Evolutionary conservation across 2,888 invertebrate species (phyloP).

Genomic region (Scaptomyza tumidula): DNA sequence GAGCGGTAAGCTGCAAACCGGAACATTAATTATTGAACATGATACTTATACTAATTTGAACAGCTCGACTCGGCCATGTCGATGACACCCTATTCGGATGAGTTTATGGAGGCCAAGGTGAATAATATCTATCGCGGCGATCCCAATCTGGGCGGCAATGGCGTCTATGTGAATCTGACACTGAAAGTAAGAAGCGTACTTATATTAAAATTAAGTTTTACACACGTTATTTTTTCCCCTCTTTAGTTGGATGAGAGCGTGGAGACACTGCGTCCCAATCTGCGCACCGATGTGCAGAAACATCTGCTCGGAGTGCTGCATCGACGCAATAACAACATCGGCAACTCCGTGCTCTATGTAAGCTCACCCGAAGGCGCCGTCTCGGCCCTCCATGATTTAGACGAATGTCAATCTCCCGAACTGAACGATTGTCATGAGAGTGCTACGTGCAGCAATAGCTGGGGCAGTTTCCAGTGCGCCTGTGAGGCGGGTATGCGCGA

Average conservation of each 20-base stretch:
- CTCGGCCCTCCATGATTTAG: constrained; percentile 91
- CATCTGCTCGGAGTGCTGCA: constrained; percentile 93
- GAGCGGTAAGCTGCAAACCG: constrained; percentile 89
- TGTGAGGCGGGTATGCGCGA: constrained; percentile 92
- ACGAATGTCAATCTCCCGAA: constrained; percentile 93
- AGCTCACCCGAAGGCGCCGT: constrained; percentile 92
- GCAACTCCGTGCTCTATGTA: constrained; percentile 93
- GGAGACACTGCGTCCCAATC: constrained; percentile 88
- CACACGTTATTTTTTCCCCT: neutral
- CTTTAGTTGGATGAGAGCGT: constrained; percentile 89
- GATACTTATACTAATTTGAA: too few species aligned
- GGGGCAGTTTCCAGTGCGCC: constrained; percentile 90
- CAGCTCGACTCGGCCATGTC: constrained; percentile 96
- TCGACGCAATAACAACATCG: constrained; percentile 93
- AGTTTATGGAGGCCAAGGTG: constrained; percentile 92
- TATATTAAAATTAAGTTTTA: fast-evolving
- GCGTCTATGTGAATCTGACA: constrained; percentile 94
- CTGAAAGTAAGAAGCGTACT: constrained; percentile 85
- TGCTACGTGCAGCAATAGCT: constrained; percentile 92
- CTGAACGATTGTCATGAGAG: constrained; percentile 93
- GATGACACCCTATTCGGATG: constrained; percentile 95
- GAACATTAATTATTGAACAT: neutral
- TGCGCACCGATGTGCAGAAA: constrained; percentile 91
- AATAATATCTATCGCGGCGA: constrained; percentile 92
- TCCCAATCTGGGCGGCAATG: constrained; percentile 88